Percentiles rank a stretch among this genome's conserved stretches.
These are phyloP conservation scores for Halictus rubicundus DNA, from an alignment of 1,140 invertebrate genomes.

Conservation along the genomic window DNA sequence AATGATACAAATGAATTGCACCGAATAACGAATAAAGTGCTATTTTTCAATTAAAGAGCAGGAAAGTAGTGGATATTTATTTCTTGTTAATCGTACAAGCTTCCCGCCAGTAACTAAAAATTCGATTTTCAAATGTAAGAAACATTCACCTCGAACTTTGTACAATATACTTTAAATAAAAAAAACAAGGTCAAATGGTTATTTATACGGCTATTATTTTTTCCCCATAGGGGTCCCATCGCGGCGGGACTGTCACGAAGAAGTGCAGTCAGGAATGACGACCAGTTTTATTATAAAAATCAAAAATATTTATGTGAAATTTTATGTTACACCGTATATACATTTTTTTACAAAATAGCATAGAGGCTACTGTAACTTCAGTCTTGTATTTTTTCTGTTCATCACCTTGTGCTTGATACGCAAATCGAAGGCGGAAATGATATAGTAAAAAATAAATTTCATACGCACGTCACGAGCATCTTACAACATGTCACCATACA, in stretches of 20 bases:
- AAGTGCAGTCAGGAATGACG: constrained; percentile 13
- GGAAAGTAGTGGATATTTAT: neutral
- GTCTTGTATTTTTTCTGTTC: constrained; percentile 54
- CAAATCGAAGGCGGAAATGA: constrained; percentile 8
- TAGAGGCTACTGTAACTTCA: constrained; percentile 50
- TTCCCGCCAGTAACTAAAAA: neutral
- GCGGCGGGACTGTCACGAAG: neutral
- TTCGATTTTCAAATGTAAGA: neutral
- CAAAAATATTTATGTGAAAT: constrained; percentile 77
- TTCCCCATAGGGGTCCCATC: neutral
- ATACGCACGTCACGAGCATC: neutral
- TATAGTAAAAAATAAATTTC: constrained; percentile 14
- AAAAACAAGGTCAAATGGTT: constrained; percentile 6
- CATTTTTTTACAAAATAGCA: constrained; percentile 51
- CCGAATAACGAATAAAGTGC: constrained; percentile 18
- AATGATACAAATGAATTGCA: constrained; percentile 6
- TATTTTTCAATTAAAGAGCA: constrained; percentile 20
- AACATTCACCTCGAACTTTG: constrained; percentile 17
- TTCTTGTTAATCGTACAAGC: neutral
- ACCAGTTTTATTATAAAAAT: constrained; percentile 71
- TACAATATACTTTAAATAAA: constrained; percentile 37
- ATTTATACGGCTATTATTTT: constrained; percentile 1
- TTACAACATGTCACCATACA: neutral
- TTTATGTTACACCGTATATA: constrained; percentile 74
- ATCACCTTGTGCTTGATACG: constrained; percentile 10